Evolutionary conservation across 2,888 invertebrate species (phyloP).

Genomic region (Troilus luridus): DNA sequence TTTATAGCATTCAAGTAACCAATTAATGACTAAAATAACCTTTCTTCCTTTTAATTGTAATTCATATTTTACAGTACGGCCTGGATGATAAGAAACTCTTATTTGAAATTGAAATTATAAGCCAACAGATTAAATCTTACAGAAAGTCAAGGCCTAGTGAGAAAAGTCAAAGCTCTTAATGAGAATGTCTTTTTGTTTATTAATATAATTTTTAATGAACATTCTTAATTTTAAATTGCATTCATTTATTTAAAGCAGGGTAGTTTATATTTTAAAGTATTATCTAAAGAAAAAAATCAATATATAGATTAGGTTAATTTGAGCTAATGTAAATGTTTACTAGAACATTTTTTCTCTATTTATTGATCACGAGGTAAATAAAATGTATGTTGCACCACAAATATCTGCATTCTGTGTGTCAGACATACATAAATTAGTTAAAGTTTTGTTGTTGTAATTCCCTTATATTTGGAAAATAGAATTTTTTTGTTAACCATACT

Average conservation of each 20-base stretch:
- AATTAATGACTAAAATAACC: background rate
- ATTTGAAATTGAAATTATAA: background rate
- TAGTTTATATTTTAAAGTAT: background rate
- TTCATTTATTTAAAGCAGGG: background rate
- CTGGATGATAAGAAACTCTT: constrained; percentile 5
- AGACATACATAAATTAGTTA: too few relatives aligned
- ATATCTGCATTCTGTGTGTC: too few relatives aligned
- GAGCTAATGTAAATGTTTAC: too few relatives aligned
- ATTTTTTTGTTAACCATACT: too few relatives aligned
- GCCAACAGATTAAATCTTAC: background rate
- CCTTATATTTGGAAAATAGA: too few relatives aligned
- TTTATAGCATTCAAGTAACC: background rate
- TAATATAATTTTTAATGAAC: background rate
- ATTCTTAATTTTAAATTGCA: background rate
- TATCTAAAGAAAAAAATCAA: too few relatives aligned
- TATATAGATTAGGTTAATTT: too few relatives aligned
- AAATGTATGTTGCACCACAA: too few relatives aligned
- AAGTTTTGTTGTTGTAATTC: too few relatives aligned
- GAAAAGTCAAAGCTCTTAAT: background rate
- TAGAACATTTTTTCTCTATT: too few relatives aligned
- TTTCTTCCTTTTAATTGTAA: background rate
- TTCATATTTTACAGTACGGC: constrained; percentile 5
- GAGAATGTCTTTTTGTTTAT: background rate
- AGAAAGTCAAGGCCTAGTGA: background rate
- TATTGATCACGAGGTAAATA: too few relatives aligned